Percentiles rank a stretch among this genome's conserved stretches.
These are phyloP conservation scores for Melanotaenia trifasciata DNA, from an alignment of 2,797 vertebrate species.

Conservation along the genomic window DNA sequence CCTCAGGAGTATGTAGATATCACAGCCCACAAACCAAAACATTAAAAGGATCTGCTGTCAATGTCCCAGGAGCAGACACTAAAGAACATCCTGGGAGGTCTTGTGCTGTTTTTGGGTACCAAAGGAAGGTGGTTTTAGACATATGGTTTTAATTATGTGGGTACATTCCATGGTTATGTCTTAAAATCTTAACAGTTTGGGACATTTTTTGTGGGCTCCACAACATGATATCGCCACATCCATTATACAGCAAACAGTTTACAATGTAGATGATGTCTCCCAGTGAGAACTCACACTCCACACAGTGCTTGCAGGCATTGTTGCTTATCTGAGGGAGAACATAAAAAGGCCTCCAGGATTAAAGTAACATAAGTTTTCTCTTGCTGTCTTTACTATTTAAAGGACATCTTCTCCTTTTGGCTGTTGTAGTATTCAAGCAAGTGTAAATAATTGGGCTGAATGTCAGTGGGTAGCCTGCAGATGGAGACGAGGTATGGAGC, in stretches of 20 bases:
- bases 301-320: slow-evolving; percentile 21
- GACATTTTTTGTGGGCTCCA: slow-evolving; percentile 14
- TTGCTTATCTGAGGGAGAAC: slow-evolving; percentile 48
- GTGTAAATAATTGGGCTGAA: slow-evolving; percentile 81
- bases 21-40: neutral
- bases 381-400: slow-evolving; percentile 70
- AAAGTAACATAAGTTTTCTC: slow-evolving; percentile 64
- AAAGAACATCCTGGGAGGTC: neutral
- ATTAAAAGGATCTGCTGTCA: neutral
- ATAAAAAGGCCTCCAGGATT: slow-evolving; percentile 54
- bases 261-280: slow-evolving; percentile 31
- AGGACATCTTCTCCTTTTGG: slow-evolving; percentile 76
- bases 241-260: slow-evolving; percentile 44
- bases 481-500: slow-evolving; percentile 65
- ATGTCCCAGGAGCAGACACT: neutral
- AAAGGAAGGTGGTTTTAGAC: neutral
- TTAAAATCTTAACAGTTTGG: slow-evolving; percentile 2
- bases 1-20: neutral
- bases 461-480: slow-evolving; percentile 77
- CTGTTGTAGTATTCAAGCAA: slow-evolving; percentile 70
- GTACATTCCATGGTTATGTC: neutral
- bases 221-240: slow-evolving; percentile 25
- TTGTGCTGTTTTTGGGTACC: neutral
- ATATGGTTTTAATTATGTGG: neutral
- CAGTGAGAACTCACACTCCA: slow-evolving; percentile 33